Base-by-base conservation (phyloP, 1,140 invertebrate genomes). In the Neodiprion fabricii region DNA sequence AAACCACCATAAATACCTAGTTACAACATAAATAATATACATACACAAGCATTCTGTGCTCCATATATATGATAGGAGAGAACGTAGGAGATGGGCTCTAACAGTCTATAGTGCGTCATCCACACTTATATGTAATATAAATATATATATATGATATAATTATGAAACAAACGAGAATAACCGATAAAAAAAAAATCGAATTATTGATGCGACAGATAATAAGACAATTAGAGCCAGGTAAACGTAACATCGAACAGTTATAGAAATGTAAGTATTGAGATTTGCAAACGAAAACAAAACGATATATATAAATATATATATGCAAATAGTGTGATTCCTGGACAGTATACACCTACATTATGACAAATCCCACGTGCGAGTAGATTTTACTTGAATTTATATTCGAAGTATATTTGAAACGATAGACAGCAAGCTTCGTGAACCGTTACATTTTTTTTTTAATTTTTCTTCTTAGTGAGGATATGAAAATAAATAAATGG, bases 1-100 rank as follows among this genome's bases (percentile, higher is more conserved):
- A n/a, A 14, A 71, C 75, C 67, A 82, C 81, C 85, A 84, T 83
- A 78, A 81, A 85, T 85, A 85, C 84, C 84, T 87, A 87, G 82
- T 83, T 82, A 87, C 86, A 87, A 87, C 86, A 87, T 86, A 86
- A 86, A 85, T 61, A 61, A 61, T 86, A 87, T 86, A 88, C 86
- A 87, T 87, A 88, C 85, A 86, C 85, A 88, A 87, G 85, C 85
- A 87, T 88, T 85, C 80, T 86, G 86, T 85, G 85, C 83, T 86
- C 82, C 82, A 87, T 82, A 77, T 81, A 87, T 82, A 84, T 28
- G 21, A 66, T 78, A 81, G 78, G 84, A 61, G 11, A 82, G 80
- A 82, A 78, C 79, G 77, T 80, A 77, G 79, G 73, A 67, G 77
- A 76, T 81, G 74, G 82, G 78, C 84, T 83, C 81, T 77, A 82